Percentiles rank a stretch among this genome's conserved stretches.
These are phyloP conservation scores for Ellobius talpinus DNA, from an alignment of 2,113 vertebrate species.

Conservation along the genomic window DNA sequence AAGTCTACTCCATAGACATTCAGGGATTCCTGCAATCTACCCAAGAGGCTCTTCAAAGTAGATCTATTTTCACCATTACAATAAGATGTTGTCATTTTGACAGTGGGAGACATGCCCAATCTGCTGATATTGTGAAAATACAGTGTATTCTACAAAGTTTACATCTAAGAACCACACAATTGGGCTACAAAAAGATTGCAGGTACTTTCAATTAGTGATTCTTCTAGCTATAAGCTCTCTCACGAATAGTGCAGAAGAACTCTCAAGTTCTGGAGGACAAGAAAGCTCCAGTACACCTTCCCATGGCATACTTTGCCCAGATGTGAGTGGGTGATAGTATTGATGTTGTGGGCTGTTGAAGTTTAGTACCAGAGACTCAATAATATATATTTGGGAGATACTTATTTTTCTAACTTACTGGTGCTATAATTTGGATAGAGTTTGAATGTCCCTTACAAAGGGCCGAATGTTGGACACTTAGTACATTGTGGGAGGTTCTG, in stretches of 20 bases:
- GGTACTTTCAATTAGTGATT: background rate
- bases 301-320: background rate
- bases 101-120: background rate
- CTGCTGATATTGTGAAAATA: background rate
- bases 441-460: background rate
- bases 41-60: background rate
- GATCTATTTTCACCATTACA: background rate
- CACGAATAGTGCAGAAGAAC: background rate
- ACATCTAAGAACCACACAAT: background rate
- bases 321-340: background rate
- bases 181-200: background rate
- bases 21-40: background rate
- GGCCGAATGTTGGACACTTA: background rate
- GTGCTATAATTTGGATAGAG: background rate
- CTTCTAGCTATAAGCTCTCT: background rate
- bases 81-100: background rate
- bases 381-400: background rate
- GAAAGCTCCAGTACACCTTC: background rate
- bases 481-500: accelerated
- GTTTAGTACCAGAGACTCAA: background rate
- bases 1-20: background rate
- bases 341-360: background rate
- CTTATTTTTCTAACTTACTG: background rate
- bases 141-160: background rate
- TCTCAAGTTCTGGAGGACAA: background rate